phyloP scores from a whole-genome alignment of 2,888 invertebrate genomes.

The Drosophila rubida region DNA sequence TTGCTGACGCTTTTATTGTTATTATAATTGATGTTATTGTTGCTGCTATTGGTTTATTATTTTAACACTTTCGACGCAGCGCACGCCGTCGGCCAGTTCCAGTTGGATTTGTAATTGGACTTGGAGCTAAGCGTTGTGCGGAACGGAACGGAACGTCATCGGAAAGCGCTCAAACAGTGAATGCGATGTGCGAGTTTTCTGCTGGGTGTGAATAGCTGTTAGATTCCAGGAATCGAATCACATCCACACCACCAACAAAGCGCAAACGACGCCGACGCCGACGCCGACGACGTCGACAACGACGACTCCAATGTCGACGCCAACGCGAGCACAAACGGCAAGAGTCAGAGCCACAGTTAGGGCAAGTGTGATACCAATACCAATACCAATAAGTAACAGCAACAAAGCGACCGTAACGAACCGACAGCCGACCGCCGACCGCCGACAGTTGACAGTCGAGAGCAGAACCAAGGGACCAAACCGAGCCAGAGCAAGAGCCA shows the following conservation, averaged over 20 bases:
- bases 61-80: conserved; percentile 69
- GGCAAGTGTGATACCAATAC: conserved; percentile 37
- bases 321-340: conserved; percentile 30
- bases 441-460: conserved; percentile 20
- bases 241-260: conserved; percentile 48
- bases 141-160: conserved; percentile 77
- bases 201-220: conserved; percentile 84
- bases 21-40: conserved; percentile 48
- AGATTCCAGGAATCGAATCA: conserved; percentile 84
- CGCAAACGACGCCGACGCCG: conserved; percentile 35
- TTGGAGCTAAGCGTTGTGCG: conserved; percentile 63
- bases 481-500: not conserved
- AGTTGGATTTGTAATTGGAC: conserved; percentile 55
- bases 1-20: conserved; percentile 44
- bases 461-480: conserved; percentile 23
- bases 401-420: conserved; percentile 68
- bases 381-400: conserved; percentile 55
- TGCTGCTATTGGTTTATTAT: conserved; percentile 63
- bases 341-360: conserved; percentile 37
- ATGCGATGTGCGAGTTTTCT: conserved; percentile 83
- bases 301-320: conserved; percentile 28
- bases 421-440: conserved; percentile 9
- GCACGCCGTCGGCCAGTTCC: conserved; percentile 58
- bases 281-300: conserved; percentile 31
- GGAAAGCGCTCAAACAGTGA: conserved; percentile 82